These are phyloP conservation scores for Myioborus miniatus DNA, from an alignment of 2,797 vertebrate species.

Conservation along the genomic window DNA sequence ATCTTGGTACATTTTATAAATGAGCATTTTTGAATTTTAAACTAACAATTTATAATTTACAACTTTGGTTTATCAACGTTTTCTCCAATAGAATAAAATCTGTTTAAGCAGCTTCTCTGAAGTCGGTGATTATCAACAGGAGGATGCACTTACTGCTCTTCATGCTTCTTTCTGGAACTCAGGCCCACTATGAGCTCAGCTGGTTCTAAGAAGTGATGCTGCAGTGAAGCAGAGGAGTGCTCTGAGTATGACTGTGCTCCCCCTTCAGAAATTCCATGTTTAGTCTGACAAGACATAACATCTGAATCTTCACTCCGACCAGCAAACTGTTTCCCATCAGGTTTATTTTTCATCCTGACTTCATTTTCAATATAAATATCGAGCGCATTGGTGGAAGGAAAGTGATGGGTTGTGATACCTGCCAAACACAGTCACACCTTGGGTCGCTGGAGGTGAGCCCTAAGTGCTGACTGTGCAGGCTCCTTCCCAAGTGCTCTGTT, in stretches of 20 bases:
- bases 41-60: background rate
- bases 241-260: constrained; percentile 21
- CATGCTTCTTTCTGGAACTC: background rate
- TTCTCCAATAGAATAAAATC: background rate
- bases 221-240: background rate
- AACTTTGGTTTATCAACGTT: background rate
- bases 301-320: background rate
- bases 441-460: background rate
- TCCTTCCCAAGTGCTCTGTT: background rate
- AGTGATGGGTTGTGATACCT: background rate
- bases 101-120: background rate
- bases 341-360: background rate
- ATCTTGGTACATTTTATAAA: background rate
- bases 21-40: background rate
- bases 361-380: background rate
- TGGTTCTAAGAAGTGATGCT: constrained; percentile 15
- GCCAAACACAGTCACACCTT: background rate
- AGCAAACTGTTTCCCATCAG: background rate
- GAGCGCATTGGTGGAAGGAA: background rate
- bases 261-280: constrained; percentile 28
- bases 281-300: background rate
- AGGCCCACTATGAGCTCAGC: background rate
- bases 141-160: background rate
- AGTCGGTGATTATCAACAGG: background rate
- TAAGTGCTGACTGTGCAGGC: background rate